These are phyloP conservation scores for Pelodytes ibericus DNA, from an alignment of 2,797 vertebrate genomes.

Conservation along the genomic window DNA sequence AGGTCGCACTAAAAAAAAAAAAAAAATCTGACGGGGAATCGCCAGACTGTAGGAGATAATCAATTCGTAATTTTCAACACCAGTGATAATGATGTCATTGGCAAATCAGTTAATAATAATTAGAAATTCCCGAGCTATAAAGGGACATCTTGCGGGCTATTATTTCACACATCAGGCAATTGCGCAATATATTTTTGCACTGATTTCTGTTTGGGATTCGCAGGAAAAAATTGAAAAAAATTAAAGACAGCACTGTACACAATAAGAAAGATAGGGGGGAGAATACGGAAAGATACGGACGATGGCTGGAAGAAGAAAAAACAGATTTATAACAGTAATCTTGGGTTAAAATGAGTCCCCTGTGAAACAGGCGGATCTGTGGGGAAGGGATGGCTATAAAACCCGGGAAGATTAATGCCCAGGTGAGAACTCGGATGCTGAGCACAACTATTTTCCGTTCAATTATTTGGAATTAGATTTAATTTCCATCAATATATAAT, in stretches of 20 bases:
- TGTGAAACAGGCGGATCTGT: constrained; percentile 8
- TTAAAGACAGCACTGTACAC: neutral
- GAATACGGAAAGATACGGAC: too few species aligned
- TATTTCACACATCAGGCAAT: constrained; percentile 2
- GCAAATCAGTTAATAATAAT: constrained; percentile 33
- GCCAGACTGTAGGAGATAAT: constrained; percentile 5
- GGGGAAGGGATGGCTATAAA: neutral
- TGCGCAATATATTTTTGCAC: constrained; percentile 1
- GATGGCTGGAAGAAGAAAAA: constrained; percentile 13
- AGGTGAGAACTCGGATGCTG: constrained; percentile 2
- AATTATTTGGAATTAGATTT: constrained; percentile 5
- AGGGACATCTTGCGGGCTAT: neutral
- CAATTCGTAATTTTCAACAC: constrained; percentile 37
- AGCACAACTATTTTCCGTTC: constrained; percentile 13
- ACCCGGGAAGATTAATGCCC: constrained; percentile 4
- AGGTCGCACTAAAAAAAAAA: too few species aligned
- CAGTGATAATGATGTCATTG: constrained; percentile 19
- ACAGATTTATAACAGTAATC: constrained; percentile 42
- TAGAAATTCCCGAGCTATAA: constrained; percentile 6
- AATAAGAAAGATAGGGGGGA: neutral
- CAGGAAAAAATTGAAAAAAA: neutral
- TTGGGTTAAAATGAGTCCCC: neutral
- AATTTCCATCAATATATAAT: constrained; percentile 27
- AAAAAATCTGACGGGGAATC: neutral
- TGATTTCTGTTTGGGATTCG: constrained; percentile 1